A percentile compares a stretch with the other conserved stretches of the same genome.
phyloP scores from a whole-genome alignment of 2,888 invertebrate species.

The Prenolepis imparis region DNA sequence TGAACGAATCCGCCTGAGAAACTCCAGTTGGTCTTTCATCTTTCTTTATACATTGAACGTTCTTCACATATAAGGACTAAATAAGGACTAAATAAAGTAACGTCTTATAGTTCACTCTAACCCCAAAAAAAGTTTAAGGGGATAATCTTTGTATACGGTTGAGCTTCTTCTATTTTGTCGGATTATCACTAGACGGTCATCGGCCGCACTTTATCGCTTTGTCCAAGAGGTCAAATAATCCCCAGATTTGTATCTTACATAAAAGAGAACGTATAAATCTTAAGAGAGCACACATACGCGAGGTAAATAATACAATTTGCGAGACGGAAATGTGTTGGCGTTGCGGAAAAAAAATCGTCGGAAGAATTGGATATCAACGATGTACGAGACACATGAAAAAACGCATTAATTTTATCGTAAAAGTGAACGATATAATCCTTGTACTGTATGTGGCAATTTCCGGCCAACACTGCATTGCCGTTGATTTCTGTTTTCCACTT shows the following conservation, averaged over 20 bases:
- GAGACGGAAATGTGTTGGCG: neutral
- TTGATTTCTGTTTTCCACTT: conserved; percentile 64
- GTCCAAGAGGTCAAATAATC: conserved; percentile 2
- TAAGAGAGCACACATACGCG: neutral
- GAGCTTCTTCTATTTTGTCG: neutral
- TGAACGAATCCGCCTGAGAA: conserved; percentile 9
- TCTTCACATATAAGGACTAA: neutral
- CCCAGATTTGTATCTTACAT: neutral
- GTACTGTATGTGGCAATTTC: conserved; percentile 58
- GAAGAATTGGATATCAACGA: conserved; percentile 2
- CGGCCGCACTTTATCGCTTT: neutral
- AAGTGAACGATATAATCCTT: conserved; percentile 68
- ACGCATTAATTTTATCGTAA: conserved; percentile 68
- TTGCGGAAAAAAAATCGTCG: conserved; percentile 2
- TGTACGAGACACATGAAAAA: neutral
- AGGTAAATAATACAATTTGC: conserved; percentile 2
- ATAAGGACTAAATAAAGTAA: conserved; percentile 10
- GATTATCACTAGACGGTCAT: neutral
- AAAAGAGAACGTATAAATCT: neutral
- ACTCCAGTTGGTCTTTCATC: neutral
- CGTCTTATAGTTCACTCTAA: neutral
- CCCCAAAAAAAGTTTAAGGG: conserved; percentile 3
- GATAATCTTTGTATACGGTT: neutral
- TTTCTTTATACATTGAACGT: neutral
- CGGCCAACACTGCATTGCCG: conserved; percentile 14